A percentile compares a stretch with the other conserved stretches of the same genome.
Conservation (phyloP, 2,888 invertebrate genomes). For the Sarcophaga subvicina region DNA sequence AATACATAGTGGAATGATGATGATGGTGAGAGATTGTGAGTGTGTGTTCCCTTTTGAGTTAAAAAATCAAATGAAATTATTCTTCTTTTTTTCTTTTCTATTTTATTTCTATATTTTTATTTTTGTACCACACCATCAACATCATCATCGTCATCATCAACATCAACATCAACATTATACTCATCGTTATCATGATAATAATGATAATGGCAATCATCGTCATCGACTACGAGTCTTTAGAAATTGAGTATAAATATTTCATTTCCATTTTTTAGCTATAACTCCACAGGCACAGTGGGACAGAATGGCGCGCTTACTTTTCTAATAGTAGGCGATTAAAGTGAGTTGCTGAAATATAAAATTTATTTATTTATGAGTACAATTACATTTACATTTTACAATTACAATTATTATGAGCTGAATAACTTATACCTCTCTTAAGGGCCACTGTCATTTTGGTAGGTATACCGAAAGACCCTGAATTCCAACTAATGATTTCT, state of each 20-base stretch:
- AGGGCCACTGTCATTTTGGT: too few species aligned
- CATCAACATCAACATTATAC: conserved; percentile 3
- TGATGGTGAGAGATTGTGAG: conserved; percentile 17
- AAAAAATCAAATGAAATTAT: conserved; percentile 67
- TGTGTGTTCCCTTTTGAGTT: conserved; percentile 67
- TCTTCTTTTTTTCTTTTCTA: conserved; percentile 55
- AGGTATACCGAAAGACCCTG: too few species aligned
- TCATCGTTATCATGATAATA: not conserved
- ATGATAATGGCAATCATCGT: conserved; percentile 21
- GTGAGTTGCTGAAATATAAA: too few species aligned
- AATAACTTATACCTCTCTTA: too few species aligned
- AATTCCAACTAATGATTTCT: too few species aligned
- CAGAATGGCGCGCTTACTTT: not conserved
- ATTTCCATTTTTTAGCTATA: conserved; percentile 32
- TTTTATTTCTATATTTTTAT: conserved; percentile 42
- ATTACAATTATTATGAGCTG: too few species aligned
- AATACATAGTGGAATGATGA: conserved; percentile 46
- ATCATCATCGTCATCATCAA: not conserved
- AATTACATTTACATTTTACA: too few species aligned
- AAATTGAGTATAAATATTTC: conserved; percentile 52
- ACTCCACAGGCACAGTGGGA: conserved; percentile 46
- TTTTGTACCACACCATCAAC: conserved; percentile 25
- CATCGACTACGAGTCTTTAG: conserved; percentile 49
- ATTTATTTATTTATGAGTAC: too few species aligned
- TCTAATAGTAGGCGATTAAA: too few species aligned